Evolutionary conservation across 2,888 invertebrate genomes (phyloP), one percentile per base, ranked within the genome.

Genomic region (Brachycybe producta): DNA sequence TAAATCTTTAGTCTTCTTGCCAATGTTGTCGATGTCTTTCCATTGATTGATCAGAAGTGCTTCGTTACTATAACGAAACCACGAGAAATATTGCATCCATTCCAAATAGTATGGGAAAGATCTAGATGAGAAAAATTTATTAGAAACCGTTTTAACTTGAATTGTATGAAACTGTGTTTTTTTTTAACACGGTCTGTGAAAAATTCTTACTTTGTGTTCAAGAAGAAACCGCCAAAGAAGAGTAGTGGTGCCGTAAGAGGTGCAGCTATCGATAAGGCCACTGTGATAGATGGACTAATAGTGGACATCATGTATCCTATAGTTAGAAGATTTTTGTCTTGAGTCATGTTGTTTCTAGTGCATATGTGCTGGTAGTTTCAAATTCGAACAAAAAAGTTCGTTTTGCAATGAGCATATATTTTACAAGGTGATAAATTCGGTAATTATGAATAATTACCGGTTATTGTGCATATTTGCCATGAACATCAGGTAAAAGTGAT

Each of bases 151-250:
- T 2, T 40, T 17, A 40, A 7, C 24, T 40, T 40, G 40, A 24
- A 17, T 21, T 41, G 7, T 19, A 39, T 4, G 15, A n/a, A 39
- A 7, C 27, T 26, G 23, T 5, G 7, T 15, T 30, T 28, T 30
- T 17, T 30, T 30, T 7, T 8, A 19, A 39, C 24, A 28, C n/a
- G n/a, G n/a, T n/a, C n/a, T n/a, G n/a, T n/a, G n/a, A 7, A 5
- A 7, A 17, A 35, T 50, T 68, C 75, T 74, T 72, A 86, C 80
- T 80, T 83, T 21, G 84, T 79, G 65, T 94, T 94, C 36, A 95
- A 73, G 70, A 92, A 92, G 73, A 90, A 92, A 38, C 95, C 95
- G 52, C 94, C 94, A 65, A 97, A 95, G 17, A 97, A 71, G 69
- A 95, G 74, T 66, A 94, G 84, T 0, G 95, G 94, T 53, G 95